Conservation (phyloP, 2,888 invertebrate genomes). For the Deilephila elpenor region DNA sequence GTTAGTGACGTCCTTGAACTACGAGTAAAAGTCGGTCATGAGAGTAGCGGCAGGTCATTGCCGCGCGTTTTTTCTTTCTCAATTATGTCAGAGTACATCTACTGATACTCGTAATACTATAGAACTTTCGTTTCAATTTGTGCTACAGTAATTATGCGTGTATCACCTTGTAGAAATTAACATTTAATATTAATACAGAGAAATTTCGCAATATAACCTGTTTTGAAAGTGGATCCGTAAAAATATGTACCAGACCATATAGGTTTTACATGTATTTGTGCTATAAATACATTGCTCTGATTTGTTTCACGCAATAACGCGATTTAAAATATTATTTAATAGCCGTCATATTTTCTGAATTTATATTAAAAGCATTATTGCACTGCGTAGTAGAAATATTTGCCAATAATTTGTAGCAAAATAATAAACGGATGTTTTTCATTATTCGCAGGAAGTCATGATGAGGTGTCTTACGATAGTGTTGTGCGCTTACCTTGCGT, state of each 20-base stretch:
- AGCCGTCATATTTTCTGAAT: no score
- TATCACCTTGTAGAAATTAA: neutral
- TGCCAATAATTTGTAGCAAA: neutral
- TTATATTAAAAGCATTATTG: no score
- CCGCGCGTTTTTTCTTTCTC: slow-evolving; percentile 44
- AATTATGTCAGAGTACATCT: slow-evolving; percentile 40
- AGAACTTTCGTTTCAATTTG: neutral
- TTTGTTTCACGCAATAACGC: no score
- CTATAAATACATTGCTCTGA: neutral
- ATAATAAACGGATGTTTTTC: slow-evolving; percentile 21
- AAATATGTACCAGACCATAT: neutral
- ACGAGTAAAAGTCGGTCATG: slow-evolving; percentile 57
- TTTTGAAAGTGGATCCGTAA: neutral
- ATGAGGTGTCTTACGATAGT: slow-evolving; percentile 61
- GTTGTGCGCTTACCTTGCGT: slow-evolving; percentile 63
- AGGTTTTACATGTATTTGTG: neutral
- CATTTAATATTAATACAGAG: neutral
- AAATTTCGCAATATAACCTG: neutral
- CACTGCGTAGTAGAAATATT: neutral
- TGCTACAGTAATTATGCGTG: neutral
- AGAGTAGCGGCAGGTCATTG: slow-evolving; percentile 53
- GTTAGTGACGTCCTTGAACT: slow-evolving; percentile 59
- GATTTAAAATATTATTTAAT: no score
- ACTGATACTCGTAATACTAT: neutral
- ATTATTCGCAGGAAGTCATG: slow-evolving; percentile 41